Evolutionary conservation across 2,797 vertebrate genomes (phyloP), one percentile per base, ranked within the genome.

Genomic region (Phoebastria nigripes): DNA sequence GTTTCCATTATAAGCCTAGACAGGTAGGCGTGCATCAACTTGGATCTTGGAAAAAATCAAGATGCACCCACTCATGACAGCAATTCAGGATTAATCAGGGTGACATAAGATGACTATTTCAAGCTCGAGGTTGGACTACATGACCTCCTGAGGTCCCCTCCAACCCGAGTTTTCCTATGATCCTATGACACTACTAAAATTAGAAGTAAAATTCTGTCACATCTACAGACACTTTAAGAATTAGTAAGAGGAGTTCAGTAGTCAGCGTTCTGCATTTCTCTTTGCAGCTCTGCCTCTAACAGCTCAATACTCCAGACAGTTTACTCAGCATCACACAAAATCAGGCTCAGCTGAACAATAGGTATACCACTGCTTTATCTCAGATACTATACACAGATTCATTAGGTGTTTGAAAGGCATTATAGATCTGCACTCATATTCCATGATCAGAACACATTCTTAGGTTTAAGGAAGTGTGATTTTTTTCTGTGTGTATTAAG

Each of bases 401-500:
- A 3, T 9, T 20, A 49, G 42, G 15, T 58, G 35, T 15, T 24
- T 42, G 41, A 55, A 76, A 76, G 54, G 46, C 33, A 29, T 39
- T 29, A 18, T 1, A 42, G 31, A 65, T 17, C 42, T 61, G 58
- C 54, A 91, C 18, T 46, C 15, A 26, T 51, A 70, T 41, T 25
- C 11, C 66, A 59, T 0, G 0, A 66, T 15, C 51, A 62, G 35
- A 66, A 91, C 7, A 8, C 17, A 9, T 26, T 15, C 28, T 49
- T 37, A 44, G 41, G 31, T 59, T 73, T 11, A 67, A 82, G 6
- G 29, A 35, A 66, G 41, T 0, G 0, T 9, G 15, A 4, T n/a
- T 16, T 56, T 26, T 24, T 24, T 25, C 12, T 39, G 3, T 4
- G 44, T 39, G 28, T 42, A 16, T 33, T 24, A 41, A 67, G 31